phyloP scores from a whole-genome alignment of 2,113 vertebrate species.

The Psephotus haematonotus region DNA sequence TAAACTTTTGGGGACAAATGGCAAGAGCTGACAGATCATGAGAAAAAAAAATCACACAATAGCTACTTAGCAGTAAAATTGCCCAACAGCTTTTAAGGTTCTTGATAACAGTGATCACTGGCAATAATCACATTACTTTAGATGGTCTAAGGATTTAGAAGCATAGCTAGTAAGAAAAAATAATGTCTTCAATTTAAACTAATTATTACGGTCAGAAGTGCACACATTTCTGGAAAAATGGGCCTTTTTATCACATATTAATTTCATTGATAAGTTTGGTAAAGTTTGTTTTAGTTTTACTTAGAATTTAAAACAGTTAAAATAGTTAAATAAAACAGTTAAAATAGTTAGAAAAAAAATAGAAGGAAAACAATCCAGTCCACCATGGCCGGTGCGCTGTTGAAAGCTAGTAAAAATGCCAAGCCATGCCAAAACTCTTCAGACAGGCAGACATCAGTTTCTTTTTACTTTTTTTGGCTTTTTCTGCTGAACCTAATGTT shows the following conservation, averaged over 20 bases:
- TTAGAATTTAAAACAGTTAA: background rate
- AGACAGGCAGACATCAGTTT: background rate
- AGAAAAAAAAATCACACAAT: background rate
- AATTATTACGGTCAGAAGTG: background rate
- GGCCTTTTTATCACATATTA: background rate
- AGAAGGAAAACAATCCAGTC: background rate
- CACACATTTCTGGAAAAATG: background rate
- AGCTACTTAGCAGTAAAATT: background rate
- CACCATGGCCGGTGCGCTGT: background rate
- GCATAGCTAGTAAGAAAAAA: background rate
- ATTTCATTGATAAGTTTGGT: background rate
- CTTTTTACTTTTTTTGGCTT: background rate
- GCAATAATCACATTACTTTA: background rate
- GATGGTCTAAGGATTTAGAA: background rate
- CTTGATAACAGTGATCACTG: background rate
- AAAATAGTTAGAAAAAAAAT: background rate
- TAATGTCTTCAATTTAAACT: background rate
- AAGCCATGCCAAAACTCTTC: background rate
- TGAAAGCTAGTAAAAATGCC: background rate
- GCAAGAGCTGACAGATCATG: fast-evolving
- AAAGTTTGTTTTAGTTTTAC: background rate
- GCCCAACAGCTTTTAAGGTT: background rate
- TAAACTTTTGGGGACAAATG: background rate
- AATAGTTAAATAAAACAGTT: no score
- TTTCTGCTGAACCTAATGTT: constrained; percentile 6